Base-by-base conservation (phyloP, 2,113 vertebrate species). In the Rafetus swinhoei region DNA sequence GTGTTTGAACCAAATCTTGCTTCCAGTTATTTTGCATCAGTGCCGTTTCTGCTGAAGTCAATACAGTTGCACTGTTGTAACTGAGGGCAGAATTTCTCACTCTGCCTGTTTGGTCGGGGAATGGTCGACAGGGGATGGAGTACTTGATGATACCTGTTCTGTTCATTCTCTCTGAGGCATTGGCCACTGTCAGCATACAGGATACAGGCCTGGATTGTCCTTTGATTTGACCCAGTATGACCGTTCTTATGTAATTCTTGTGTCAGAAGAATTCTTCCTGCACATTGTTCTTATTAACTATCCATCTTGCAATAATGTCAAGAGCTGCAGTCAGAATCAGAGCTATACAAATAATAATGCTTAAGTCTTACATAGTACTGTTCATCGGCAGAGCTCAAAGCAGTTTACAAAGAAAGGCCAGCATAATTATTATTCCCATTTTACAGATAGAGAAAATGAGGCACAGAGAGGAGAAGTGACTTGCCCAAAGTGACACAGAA, bases 231-330 rank as follows among this genome's bases (percentile, higher is more conserved):
- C 39, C 39, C 39, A 39, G 39, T 39, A 39, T 39, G 39, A 4
- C 39, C 39, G 4, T 39, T 39, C 39, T 39, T 39, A 39, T 39
- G 39, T 39, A 39, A 39, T 39, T 39, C 39, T 39, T 39, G 39
- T 39, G 39, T 39, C 29, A 81, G 62, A 32, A 93, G 29, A 80
- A 32, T 18, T 81, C 29, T 45, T 85, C 6, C 94, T 89, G n/a
- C 14, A 16, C 35, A 8, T 35, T 54, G 3, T 56, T 50, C 15
- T 24, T 88, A 45, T 21, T 72, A 35, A 69, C 45, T 50, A 45
- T 13, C 25, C 35, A 53, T 89, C 19, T 81, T 53, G 21, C 7
- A 0, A 4, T 24, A 56, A n/a, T 57, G 29, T 18, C 74, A n/a
- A 87, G 6, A 56, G 3, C 21, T 5, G 56, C 72, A 74, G 7